phyloP scores from a whole-genome alignment of 2,888 invertebrate species.

The Coenonympha glycerion region DNA sequence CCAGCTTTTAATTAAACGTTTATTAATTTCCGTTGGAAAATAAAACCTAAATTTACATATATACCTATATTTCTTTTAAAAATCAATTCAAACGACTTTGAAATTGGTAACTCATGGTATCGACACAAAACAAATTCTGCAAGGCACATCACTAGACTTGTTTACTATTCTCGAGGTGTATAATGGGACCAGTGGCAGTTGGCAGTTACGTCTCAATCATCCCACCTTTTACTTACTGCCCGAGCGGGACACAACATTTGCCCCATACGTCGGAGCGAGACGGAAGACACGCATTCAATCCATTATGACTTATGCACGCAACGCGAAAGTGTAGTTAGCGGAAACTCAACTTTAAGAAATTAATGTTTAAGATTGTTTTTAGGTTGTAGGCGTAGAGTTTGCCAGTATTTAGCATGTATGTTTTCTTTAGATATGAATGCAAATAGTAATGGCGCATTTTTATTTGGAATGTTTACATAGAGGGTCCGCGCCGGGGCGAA shows the following conservation, averaged over 20 bases:
- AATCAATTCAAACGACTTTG: too few species aligned
- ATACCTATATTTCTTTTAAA: too few species aligned
- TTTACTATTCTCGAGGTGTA: slow-evolving; percentile 63
- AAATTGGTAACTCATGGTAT: neutral
- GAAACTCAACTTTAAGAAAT: slow-evolving; percentile 22
- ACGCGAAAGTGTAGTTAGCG: slow-evolving; percentile 7
- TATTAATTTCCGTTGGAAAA: too few species aligned
- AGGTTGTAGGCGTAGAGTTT: slow-evolving; percentile 33
- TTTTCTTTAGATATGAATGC: slow-evolving; percentile 76
- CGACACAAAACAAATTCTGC: slow-evolving; percentile 12
- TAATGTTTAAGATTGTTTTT: slow-evolving; percentile 31
- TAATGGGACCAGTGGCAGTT: slow-evolving; percentile 75
- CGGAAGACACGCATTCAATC: slow-evolving; percentile 50
- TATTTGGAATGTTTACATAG: slow-evolving; percentile 73
- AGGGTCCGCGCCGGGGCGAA: slow-evolving; percentile 47
- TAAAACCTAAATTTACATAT: too few species aligned
- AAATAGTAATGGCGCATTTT: slow-evolving; percentile 76
- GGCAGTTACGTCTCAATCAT: slow-evolving; percentile 74
- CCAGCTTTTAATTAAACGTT: too few species aligned
- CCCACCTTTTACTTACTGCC: slow-evolving; percentile 66
- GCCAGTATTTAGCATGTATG: slow-evolving; percentile 73
- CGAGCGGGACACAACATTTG: slow-evolving; percentile 34
- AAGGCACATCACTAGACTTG: slow-evolving; percentile 38
- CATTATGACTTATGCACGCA: slow-evolving; percentile 52
- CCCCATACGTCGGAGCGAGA: slow-evolving; percentile 38